Conservation (phyloP, 2,888 invertebrate genomes). For the Dasysyrphus albostriatus region DNA sequence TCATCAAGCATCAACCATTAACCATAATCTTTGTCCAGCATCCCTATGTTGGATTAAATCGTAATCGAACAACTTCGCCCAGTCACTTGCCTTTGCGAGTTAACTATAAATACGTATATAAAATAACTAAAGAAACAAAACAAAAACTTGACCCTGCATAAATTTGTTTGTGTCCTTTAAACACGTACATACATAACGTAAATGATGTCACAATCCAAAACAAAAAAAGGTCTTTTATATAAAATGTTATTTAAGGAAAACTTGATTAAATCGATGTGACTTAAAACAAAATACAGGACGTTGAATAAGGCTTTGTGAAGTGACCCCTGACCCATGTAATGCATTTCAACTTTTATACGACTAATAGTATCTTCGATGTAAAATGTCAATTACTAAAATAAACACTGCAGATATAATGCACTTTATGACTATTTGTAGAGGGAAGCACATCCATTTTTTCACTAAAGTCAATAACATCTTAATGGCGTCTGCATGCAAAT, state of each 20-base stretch:
- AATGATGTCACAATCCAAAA: neutral
- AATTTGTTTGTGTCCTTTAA: neutral
- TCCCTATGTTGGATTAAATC: slow-evolving; percentile 11
- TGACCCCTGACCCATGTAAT: neutral
- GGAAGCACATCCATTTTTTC: slow-evolving; percentile 40
- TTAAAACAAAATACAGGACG: neutral
- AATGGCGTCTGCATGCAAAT: slow-evolving; percentile 40
- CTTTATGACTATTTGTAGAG: neutral
- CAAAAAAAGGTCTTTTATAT: neutral
- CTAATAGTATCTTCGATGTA: neutral
- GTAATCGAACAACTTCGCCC: neutral
- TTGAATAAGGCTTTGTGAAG: neutral
- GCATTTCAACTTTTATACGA: neutral
- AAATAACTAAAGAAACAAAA: neutral
- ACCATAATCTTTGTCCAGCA: slow-evolving; percentile 27
- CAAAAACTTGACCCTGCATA: slow-evolving; percentile 1
- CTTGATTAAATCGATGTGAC: neutral
- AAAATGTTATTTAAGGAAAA: neutral
- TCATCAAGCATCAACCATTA: slow-evolving; percentile 58
- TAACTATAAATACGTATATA: neutral
- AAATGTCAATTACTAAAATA: slow-evolving; percentile 35
- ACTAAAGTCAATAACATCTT: slow-evolving; percentile 57
- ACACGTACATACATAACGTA: neutral
- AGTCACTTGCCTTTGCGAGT: neutral
- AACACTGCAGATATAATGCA: neutral